These are phyloP conservation scores for Tillus elongatus DNA, from an alignment of 2,888 invertebrate genomes.

Conservation along the genomic window DNA sequence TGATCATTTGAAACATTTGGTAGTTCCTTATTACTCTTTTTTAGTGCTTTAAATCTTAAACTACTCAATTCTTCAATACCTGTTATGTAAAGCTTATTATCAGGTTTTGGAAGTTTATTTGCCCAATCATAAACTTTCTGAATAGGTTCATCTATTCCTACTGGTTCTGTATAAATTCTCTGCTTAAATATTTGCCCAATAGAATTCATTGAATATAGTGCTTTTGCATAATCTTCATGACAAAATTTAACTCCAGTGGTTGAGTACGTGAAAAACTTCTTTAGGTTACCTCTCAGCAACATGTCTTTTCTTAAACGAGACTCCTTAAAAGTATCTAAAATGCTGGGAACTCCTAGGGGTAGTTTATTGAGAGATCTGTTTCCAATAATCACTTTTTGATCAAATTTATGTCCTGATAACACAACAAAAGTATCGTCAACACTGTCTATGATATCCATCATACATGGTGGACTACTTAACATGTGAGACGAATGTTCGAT, in stretches of 20 bases:
- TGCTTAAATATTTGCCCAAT: neutral
- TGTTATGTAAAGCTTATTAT: neutral
- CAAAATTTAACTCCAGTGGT: neutral
- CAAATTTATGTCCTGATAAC: neutral
- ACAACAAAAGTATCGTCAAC: neutral
- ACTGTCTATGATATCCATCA: neutral
- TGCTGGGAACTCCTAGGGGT: conserved; percentile 1
- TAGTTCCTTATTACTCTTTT: no score
- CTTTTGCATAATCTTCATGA: neutral
- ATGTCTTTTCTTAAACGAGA: neutral
- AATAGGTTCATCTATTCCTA: neutral
- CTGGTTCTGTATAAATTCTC: neutral
- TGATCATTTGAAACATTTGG: no score
- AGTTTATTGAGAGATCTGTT: neutral
- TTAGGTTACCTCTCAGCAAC: neutral
- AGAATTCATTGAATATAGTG: neutral
- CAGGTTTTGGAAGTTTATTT: neutral
- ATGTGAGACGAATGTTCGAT: neutral
- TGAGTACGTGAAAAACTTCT: neutral
- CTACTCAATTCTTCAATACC: neutral
- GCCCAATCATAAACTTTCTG: neutral
- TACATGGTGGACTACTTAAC: neutral
- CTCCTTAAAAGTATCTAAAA: neutral
- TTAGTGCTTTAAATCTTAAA: neutral
- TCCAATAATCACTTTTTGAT: conserved; percentile 1